Percentiles rank a stretch among this genome's conserved stretches.
Evolutionary conservation across 37 sponge, comb jelly and placozoan species (phyloP).

Genomic region (Aplysina aerophoba): DNA sequence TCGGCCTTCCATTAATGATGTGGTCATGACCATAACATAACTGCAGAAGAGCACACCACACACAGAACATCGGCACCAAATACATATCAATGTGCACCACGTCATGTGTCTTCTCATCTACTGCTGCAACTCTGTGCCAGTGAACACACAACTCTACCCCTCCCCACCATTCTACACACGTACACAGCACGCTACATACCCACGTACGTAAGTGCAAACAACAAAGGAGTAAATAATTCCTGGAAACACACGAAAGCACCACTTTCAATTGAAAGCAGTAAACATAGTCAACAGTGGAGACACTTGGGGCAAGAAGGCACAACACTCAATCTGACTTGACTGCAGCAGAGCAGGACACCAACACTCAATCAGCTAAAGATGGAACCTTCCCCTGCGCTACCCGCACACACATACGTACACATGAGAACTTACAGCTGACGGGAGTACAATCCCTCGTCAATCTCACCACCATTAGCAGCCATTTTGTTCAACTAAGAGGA

Average conservation of each 20-base stretch:
- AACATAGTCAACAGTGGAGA: neutral
- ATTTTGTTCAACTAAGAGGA: conserved; percentile 39
- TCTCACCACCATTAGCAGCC: conserved; percentile 50
- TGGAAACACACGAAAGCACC: no score
- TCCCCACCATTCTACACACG: no score
- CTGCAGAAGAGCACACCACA: no score
- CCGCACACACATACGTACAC: neutral
- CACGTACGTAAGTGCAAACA: conserved; percentile 5
- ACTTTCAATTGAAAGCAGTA: no score
- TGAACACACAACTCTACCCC: no score
- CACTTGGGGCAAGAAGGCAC: neutral
- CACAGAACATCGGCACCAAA: no score
- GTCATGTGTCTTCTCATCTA: no score
- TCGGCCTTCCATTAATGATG: no score
- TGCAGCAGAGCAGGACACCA: neutral
- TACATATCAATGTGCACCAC: no score
- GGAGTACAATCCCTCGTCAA: conserved; percentile 97
- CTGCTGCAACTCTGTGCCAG: no score
- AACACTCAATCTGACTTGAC: neutral
- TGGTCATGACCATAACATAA: no score
- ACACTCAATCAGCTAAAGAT: neutral
- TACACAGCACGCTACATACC: no score
- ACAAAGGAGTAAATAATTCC: neutral
- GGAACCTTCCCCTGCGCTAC: neutral
- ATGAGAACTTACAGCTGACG: conserved; percentile 87